phyloP scores from a whole-genome alignment of 2,888 invertebrate genomes.

The Girardia tigrina region DNA sequence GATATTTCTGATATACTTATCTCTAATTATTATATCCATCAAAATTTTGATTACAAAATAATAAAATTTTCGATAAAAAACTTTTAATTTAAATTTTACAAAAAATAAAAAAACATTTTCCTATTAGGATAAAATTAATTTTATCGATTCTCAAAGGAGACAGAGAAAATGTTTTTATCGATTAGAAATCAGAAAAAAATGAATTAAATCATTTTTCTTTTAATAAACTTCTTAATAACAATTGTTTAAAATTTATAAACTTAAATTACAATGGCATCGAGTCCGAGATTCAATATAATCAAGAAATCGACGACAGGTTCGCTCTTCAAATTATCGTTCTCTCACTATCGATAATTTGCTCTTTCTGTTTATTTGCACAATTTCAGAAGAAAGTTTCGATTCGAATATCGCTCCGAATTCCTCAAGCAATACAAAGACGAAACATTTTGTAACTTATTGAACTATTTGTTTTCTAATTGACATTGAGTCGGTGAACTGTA shows the following conservation, averaged over 20 bases:
- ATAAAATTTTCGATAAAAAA: too few relatives aligned
- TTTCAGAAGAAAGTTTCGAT: background rate
- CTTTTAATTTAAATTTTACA: too few relatives aligned
- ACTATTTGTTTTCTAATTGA: background rate
- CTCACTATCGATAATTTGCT: background rate
- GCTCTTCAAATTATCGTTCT: too few relatives aligned
- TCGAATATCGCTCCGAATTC: background rate
- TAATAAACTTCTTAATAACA: background rate
- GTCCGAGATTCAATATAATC: background rate
- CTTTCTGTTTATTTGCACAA: background rate
- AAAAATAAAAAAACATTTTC: too few relatives aligned
- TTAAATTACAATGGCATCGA: background rate
- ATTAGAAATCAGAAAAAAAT: too few relatives aligned
- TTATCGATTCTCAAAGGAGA: too few relatives aligned
- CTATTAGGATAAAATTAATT: too few relatives aligned
- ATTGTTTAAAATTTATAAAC: background rate
- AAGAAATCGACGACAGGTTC: background rate
- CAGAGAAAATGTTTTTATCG: too few relatives aligned
- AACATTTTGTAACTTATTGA: background rate
- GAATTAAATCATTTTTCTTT: too few relatives aligned
- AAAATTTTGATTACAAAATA: too few relatives aligned
- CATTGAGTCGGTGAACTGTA: background rate
- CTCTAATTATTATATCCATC: too few relatives aligned
- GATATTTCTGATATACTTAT: too few relatives aligned
- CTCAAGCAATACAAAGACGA: background rate